A percentile compares a stretch with the other conserved stretches of the same genome.
phyloP scores from a whole-genome alignment of 2,888 invertebrate species.

The Anthrax anthrax region DNA sequence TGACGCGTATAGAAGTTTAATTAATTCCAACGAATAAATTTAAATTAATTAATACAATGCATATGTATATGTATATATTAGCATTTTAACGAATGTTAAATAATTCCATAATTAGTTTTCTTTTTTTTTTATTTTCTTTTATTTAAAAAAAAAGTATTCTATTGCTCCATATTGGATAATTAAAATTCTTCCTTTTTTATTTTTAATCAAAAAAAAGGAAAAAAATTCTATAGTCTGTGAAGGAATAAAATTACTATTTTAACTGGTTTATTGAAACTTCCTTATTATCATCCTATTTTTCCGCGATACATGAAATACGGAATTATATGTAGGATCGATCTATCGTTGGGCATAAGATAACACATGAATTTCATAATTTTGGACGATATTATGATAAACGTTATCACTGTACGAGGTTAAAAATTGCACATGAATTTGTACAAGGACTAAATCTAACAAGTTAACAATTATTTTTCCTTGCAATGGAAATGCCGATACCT shows the following conservation, averaged over 20 bases:
- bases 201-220: no score
- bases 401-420: not conserved
- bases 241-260: not conserved
- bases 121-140: no score
- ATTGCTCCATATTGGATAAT: no score
- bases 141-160: no score
- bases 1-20: no score
- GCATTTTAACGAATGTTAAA: no score
- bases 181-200: no score
- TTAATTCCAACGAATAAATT: no score
- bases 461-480: slow-evolving; percentile 1
- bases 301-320: slow-evolving; percentile 2
- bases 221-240: no score
- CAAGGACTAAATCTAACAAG: not conserved
- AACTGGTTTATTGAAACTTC: slow-evolving; percentile 1
- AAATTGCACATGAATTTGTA: not conserved
- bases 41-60: no score
- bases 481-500: slow-evolving; percentile 2
- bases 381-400: not conserved
- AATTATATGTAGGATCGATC: slow-evolving; percentile 1
- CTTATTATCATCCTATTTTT: not conserved
- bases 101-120: no score
- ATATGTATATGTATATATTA: no score
- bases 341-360: not conserved
- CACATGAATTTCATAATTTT: slow-evolving; percentile 1